A percentile compares a stretch with the other conserved stretches of the same genome.
phyloP scores from a whole-genome alignment of 64 coral and sea anemone species.

The Astreopora myriophthalma region DNA sequence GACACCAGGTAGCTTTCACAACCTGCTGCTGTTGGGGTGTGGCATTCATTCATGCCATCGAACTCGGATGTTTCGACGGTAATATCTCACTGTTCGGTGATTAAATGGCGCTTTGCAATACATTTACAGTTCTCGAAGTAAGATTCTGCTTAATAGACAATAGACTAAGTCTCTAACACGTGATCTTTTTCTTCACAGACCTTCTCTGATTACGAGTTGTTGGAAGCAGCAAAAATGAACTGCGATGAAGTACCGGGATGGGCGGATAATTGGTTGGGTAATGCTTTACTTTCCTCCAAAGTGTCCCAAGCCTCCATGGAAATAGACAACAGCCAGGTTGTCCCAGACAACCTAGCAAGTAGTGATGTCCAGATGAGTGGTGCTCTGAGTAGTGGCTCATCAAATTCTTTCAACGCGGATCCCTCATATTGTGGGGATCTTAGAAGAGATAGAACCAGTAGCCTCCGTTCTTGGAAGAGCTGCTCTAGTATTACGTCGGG shows the following conservation, averaged over 20 bases:
- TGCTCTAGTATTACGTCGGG: slow-evolving; percentile 55
- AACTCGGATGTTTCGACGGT: too few relatives aligned
- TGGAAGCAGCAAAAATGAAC: not conserved
- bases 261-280: not conserved
- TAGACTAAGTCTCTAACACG: not conserved
- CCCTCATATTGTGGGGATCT: not conserved
- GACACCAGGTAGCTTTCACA: too few relatives aligned
- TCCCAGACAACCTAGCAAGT: not conserved
- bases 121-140: too few relatives aligned
- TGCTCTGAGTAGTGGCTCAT: not conserved
- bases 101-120: too few relatives aligned
- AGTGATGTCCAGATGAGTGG: not conserved
- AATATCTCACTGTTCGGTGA: too few relatives aligned
- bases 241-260: not conserved
- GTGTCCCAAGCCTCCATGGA: not conserved
- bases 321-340: too few relatives aligned
- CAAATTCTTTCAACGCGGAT: not conserved
- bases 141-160: too few relatives aligned
- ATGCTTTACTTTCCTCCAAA: not conserved
- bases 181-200: not conserved
- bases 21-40: too few relatives aligned
- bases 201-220: not conserved
- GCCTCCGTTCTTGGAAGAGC: slow-evolving; percentile 48
- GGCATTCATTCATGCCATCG: too few relatives aligned
- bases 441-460: not conserved